Evolutionary conservation across 2,113 vertebrate species (phyloP), one percentile per base, ranked within the genome.

Genomic region (Megaleporinus macrocephalus): DNA sequence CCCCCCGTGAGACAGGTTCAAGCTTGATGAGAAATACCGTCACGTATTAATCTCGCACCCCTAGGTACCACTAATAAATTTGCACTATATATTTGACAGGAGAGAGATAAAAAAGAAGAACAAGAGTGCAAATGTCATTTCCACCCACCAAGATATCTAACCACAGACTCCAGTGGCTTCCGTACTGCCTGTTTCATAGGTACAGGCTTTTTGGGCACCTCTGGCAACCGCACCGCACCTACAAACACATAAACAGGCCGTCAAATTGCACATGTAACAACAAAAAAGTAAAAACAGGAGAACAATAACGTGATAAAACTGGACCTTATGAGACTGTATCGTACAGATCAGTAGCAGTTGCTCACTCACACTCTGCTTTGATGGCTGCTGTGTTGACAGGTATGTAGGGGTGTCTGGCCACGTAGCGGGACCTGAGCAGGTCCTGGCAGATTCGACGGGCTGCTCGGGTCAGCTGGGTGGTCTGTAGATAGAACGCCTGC

Each of bases 401-500:
- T 92, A 93, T 91, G 87, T 98, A 97, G 75, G 97, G 97, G 87
- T 98, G 97, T 66, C 97, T 88, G 69, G 96, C 98, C 5, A 98
- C 91, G 0, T 93, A 96, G 84, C 92, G 94, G 0, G 97, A 96
- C 73, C 94, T 95, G 86, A 99, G 91, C 83, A 98, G 95, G 89
- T 99, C 97, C 15, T 95, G 95, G 91, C 97, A 99, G 80, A 97
- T 84, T 44, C 96, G 95, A n/a, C 98, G 95, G 12, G 97, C 96
- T 41, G 95, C 90, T 75, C 95, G 92, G 0, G 98, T 98, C 88
- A 97, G 88, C 71, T 93, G 93, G 65, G 96, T 97, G 73, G 97
- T 98, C 83, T 97, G 95, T 82, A 99, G 95, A 91, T 95, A 98
- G 88, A 99, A 99, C 33, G 98, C 97, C 93, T 99, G 98, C 29